A percentile compares a stretch with the other conserved stretches of the same genome.
These are phyloP conservation scores for Porites rus DNA, from an alignment of 92 coral and sea anemone species.

Conservation along the genomic window DNA sequence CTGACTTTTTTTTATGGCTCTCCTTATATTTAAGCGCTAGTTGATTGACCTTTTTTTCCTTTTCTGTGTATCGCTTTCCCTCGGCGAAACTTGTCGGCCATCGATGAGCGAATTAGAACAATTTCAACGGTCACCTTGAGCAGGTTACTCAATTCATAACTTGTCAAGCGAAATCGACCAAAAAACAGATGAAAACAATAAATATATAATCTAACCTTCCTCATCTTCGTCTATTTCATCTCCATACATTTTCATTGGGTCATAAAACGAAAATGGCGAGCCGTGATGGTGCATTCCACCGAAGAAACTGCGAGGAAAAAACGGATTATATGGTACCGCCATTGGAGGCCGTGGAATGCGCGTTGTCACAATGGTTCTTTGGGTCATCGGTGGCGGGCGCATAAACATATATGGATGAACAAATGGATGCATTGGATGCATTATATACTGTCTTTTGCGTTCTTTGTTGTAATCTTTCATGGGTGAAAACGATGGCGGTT, in stretches of 20 bases:
- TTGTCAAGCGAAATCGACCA: background rate
- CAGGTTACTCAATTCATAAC: conserved; percentile 17
- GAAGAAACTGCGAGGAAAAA: conserved; percentile 39
- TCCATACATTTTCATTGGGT: conserved; percentile 48
- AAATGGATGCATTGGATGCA: conserved; percentile 73
- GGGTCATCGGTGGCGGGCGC: conserved; percentile 96
- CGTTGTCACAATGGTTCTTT: conserved; percentile 96
- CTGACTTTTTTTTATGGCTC: no score
- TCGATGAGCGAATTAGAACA: background rate
- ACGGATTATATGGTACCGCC: conserved; percentile 85
- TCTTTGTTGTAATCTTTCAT: conserved; percentile 69
- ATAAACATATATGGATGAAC: conserved; percentile 90
- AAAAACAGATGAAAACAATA: background rate
- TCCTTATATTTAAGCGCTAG: no score
- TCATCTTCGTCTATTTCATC: conserved; percentile 76
- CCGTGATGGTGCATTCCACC: conserved; percentile 54
- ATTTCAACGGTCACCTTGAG: conserved; percentile 5
- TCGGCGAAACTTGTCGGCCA: background rate
- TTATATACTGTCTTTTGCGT: conserved; percentile 91
- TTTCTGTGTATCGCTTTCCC: no score
- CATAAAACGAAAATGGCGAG: conserved; percentile 20
- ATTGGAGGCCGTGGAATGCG: conserved; percentile 97
- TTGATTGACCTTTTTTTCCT: no score
- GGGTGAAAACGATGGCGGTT: conserved; percentile 36
- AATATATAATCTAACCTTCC: conserved; percentile 60